Evolutionary conservation across 2,797 vertebrate species (phyloP).

Genomic region (Allobates femoralis): DNA sequence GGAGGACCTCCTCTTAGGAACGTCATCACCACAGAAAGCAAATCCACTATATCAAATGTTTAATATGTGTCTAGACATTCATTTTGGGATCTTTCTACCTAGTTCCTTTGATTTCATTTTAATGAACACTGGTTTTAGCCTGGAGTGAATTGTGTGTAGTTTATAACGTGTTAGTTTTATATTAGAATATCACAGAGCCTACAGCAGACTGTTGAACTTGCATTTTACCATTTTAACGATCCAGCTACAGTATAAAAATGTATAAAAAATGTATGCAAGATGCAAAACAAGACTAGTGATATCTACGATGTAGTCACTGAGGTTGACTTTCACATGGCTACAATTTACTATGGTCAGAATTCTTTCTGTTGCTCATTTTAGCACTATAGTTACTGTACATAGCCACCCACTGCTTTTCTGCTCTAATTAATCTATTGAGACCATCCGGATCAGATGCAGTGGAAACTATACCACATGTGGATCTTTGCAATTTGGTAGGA

Average conservation of each 20-base stretch:
- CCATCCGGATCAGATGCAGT: background rate
- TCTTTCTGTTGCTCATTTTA: background rate
- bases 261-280: background rate
- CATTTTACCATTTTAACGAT: background rate
- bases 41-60: constrained; percentile 34
- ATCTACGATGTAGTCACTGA: background rate
- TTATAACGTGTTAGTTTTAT: constrained; percentile 36
- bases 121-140: constrained; percentile 12
- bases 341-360: background rate
- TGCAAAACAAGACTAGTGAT: too few relatives aligned
- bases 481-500: background rate
- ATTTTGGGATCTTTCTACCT: constrained; percentile 34
- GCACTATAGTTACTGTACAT: background rate
- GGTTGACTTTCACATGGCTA: background rate
- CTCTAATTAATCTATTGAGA: too few relatives aligned
- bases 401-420: background rate
- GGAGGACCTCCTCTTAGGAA: background rate
- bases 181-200: constrained; percentile 9
- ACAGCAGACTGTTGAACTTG: background rate
- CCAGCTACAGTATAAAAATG: background rate
- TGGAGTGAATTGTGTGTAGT: constrained; percentile 17
- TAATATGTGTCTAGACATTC: constrained; percentile 47
- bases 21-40: background rate
- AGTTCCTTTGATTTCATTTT: constrained; percentile 14
- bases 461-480: background rate